A percentile compares a stretch with the other conserved stretches of the same genome.
phyloP scores from a whole-genome alignment of 2,888 invertebrate genomes.

The Hermaeophaga mercurialis region DNA sequence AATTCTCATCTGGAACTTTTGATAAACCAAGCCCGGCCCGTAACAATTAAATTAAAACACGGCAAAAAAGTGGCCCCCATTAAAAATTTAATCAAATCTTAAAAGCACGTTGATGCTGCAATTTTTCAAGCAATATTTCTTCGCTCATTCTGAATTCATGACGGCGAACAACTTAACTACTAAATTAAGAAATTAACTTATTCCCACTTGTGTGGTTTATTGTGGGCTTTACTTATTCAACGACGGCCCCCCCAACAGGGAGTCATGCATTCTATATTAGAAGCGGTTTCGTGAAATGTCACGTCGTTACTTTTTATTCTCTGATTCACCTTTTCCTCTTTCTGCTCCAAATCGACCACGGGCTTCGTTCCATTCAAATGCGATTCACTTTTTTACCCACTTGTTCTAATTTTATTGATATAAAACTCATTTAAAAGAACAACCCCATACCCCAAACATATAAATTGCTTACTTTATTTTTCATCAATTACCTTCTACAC shows the following conservation, averaged over 20 bases:
- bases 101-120: conserved; percentile 52
- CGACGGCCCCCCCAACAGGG: conserved; percentile 48
- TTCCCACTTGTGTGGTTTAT: conserved; percentile 59
- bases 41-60: conserved; percentile 40
- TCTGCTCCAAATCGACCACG: conserved; percentile 6
- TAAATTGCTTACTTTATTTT: no score
- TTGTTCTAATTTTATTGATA: conserved; percentile 4
- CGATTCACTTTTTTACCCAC: background rate
- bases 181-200: conserved; percentile 60
- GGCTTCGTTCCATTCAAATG: conserved; percentile 16
- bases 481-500: no score
- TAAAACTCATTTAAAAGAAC: no score
- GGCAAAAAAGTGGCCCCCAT: conserved; percentile 36
- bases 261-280: conserved; percentile 56
- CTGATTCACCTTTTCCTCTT: conserved; percentile 31
- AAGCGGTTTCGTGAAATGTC: conserved; percentile 54
- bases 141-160: conserved; percentile 55
- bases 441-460: no score
- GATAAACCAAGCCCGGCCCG: conserved; percentile 17
- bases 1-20: conserved; percentile 26
- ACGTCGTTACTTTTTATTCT: conserved; percentile 46
- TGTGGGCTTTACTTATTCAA: conserved; percentile 57
- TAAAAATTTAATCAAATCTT: conserved; percentile 54
- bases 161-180: conserved; percentile 56
- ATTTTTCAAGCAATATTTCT: conserved; percentile 57